These are phyloP conservation scores for Tragelaphus scriptus DNA, from an alignment of 2,113 vertebrate genomes.

Conservation along the genomic window DNA sequence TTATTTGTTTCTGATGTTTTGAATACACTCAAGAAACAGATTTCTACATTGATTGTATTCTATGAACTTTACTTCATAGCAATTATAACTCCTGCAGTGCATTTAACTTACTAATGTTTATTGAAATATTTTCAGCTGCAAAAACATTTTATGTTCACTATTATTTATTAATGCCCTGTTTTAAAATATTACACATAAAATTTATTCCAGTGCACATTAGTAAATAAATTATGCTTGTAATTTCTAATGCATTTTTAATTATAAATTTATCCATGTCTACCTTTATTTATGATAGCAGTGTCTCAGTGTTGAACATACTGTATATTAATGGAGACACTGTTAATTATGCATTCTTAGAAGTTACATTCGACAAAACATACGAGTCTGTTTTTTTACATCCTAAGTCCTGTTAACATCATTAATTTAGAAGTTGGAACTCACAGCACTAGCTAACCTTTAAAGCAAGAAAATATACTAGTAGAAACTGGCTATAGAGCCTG, in stretches of 20 bases:
- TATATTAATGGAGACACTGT: conserved; percentile 74
- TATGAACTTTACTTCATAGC: conserved; percentile 52
- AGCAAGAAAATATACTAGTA: conserved; percentile 17
- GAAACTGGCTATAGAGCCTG: not conserved
- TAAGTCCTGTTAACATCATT: conserved; percentile 59
- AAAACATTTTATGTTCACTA: conserved; percentile 75
- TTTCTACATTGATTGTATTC: not conserved
- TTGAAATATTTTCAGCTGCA: conserved; percentile 76
- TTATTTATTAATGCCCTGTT: conserved; percentile 80
- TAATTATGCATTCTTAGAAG: conserved; percentile 77
- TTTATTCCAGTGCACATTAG: conserved; percentile 77
- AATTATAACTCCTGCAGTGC: conserved; percentile 45
- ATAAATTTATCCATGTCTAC: conserved; percentile 78
- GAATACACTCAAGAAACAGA: conserved; percentile 23
- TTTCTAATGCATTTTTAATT: conserved; percentile 81
- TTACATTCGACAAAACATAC: conserved; percentile 66
- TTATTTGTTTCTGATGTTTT: conserved; percentile 17
- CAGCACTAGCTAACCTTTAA: conserved; percentile 38
- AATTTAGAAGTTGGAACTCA: conserved; percentile 29
- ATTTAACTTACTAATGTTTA: conserved; percentile 71
- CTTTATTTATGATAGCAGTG: conserved; percentile 76
- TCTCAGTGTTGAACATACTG: conserved; percentile 71
- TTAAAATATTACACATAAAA: conserved; percentile 78
- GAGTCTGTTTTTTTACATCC: conserved; percentile 51
- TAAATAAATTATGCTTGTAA: conserved; percentile 82